phyloP scores from a whole-genome alignment of 2,113 vertebrate genomes.

The Rallus limicola region DNA sequence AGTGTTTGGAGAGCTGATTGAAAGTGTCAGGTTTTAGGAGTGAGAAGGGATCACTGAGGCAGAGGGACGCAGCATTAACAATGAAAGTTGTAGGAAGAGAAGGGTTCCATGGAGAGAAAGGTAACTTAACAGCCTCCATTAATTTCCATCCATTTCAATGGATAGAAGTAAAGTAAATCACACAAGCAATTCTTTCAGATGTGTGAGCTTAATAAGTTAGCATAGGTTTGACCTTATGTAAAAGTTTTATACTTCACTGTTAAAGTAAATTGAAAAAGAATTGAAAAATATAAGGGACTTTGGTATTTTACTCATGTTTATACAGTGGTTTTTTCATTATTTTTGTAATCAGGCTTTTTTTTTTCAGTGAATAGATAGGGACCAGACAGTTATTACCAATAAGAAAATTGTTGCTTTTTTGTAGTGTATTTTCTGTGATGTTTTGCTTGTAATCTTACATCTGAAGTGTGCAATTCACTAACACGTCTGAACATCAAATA shows the following conservation, averaged over 20 bases:
- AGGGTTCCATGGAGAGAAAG: neutral
- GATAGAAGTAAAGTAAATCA: neutral
- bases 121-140: neutral
- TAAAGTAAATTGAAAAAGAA: neutral
- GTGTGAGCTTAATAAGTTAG: neutral
- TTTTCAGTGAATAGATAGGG: neutral
- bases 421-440: neutral
- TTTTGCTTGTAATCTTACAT: neutral
- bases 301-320: neutral
- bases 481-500: neutral
- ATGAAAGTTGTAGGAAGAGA: neutral
- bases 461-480: neutral
- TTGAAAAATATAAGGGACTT: neutral
- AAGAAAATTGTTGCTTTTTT: neutral
- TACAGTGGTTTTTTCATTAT: neutral
- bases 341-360: neutral
- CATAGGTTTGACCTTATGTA: neutral
- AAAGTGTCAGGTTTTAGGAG: accelerated
- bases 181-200: neutral
- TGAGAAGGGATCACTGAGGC: neutral
- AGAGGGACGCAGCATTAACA: neutral
- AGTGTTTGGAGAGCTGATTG: neutral
- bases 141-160: neutral
- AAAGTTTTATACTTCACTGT: neutral
- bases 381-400: neutral